A percentile compares a stretch with the other conserved stretches of the same genome.
phyloP scores from a whole-genome alignment of 2,797 vertebrate species.

The Psittacula derbiana region DNA sequence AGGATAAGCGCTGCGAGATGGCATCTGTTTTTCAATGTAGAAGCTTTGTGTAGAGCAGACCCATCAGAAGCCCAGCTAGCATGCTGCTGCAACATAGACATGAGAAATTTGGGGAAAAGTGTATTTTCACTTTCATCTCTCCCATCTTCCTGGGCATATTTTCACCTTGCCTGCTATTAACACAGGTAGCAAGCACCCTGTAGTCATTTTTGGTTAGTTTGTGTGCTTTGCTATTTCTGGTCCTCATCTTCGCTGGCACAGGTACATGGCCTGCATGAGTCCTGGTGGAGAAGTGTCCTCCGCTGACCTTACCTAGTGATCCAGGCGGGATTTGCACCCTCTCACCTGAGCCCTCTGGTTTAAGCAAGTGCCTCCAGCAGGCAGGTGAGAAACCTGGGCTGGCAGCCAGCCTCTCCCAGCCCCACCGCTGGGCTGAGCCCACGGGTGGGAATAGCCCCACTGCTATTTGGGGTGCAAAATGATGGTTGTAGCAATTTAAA shows the following conservation, averaged over 20 bases:
- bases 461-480: not conserved
- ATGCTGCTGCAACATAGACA: accelerated
- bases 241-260: not conserved
- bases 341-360: not conserved
- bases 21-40: not conserved
- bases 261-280: not conserved
- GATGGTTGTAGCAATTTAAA: not conserved
- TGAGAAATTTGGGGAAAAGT: not conserved
- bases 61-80: not conserved
- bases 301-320: not conserved
- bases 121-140: not conserved
- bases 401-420: not conserved
- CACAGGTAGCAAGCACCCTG: not conserved
- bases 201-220: not conserved
- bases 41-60: not conserved
- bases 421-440: not conserved
- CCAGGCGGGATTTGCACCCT: not conserved
- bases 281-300: not conserved
- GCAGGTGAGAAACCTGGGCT: not conserved
- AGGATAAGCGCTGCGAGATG: not conserved
- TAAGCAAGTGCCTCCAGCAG: not conserved
- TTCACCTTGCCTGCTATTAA: not conserved
- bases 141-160: not conserved
- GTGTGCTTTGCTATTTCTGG: not conserved
- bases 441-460: not conserved